These are phyloP conservation scores for Drosophila pegasa DNA, from an alignment of 2,888 invertebrate species.

Conservation along the genomic window DNA sequence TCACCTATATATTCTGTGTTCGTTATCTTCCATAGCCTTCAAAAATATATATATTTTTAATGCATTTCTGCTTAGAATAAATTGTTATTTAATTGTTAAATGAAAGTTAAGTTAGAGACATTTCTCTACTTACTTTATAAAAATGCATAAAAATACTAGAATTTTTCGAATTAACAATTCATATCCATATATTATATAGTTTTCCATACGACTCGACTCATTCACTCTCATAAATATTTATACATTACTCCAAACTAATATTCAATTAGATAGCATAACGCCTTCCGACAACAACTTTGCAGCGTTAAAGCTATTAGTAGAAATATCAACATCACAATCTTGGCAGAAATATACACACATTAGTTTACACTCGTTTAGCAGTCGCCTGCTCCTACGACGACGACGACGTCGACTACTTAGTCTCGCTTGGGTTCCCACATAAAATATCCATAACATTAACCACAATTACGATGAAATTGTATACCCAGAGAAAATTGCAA, in stretches of 20 bases:
- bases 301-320: background rate
- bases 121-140: too few species aligned
- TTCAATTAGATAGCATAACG: background rate
- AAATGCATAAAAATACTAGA: too few species aligned
- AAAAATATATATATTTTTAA: too few species aligned
- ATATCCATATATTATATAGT: too few species aligned
- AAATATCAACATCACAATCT: conserved; percentile 10
- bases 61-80: too few species aligned
- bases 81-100: too few species aligned
- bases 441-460: conserved; percentile 78
- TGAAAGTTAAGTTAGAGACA: too few species aligned
- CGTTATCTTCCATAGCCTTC: too few species aligned
- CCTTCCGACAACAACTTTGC: background rate
- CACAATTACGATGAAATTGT: conserved; percentile 75
- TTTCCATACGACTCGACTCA: too few species aligned
- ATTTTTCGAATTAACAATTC: too few species aligned
- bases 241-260: background rate
- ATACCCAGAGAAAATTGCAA: conserved; percentile 45
- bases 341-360: conserved; percentile 15
- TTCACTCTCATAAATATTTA: too few species aligned
- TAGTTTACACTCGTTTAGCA: conserved; percentile 8
- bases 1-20: too few species aligned
- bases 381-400: background rate
- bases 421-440: conserved; percentile 60
- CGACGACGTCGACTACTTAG: background rate